phyloP scores from a whole-genome alignment of 2,888 invertebrate species.

The Ectropis crepuscularia region DNA sequence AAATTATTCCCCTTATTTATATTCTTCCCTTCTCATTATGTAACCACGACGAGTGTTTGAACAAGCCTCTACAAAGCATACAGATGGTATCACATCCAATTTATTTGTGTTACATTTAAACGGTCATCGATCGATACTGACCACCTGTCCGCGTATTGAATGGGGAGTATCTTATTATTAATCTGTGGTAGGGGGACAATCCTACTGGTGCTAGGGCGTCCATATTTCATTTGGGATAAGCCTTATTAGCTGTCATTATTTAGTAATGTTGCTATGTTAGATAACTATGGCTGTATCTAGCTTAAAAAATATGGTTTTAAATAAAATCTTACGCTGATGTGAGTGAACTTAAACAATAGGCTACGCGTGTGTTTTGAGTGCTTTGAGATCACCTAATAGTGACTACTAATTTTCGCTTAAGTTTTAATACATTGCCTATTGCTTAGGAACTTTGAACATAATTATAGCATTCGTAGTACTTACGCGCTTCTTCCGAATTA shows the following conservation, averaged over 20 bases:
- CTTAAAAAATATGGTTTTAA: too few species aligned
- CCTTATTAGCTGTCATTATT: neutral
- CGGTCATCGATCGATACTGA: conserved; percentile 48
- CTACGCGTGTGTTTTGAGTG: too few species aligned
- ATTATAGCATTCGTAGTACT: too few species aligned
- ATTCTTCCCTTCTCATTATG: conserved; percentile 18
- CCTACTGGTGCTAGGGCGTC: conserved; percentile 28
- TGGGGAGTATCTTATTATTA: conserved; percentile 33
- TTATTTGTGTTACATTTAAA: conserved; percentile 38
- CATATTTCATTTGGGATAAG: conserved; percentile 9
- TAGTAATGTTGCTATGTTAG: too few species aligned
- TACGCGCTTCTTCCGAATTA: too few species aligned
- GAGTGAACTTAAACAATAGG: too few species aligned
- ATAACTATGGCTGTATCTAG: too few species aligned
- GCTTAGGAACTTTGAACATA: too few species aligned
- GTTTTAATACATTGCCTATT: too few species aligned
- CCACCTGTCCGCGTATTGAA: conserved; percentile 52
- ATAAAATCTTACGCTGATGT: too few species aligned
- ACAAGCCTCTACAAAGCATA: conserved; percentile 23
- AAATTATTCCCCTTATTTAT: conserved; percentile 10
- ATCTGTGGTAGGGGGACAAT: conserved; percentile 31
- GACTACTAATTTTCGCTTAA: too few species aligned
- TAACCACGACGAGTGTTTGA: conserved; percentile 20
- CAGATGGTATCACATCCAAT: conserved; percentile 38
- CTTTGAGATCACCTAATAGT: too few species aligned